Evolutionary conservation across 2,888 invertebrate species (phyloP), one percentile per base, ranked within the genome.

Genomic region (Melanostoma mellinum): DNA sequence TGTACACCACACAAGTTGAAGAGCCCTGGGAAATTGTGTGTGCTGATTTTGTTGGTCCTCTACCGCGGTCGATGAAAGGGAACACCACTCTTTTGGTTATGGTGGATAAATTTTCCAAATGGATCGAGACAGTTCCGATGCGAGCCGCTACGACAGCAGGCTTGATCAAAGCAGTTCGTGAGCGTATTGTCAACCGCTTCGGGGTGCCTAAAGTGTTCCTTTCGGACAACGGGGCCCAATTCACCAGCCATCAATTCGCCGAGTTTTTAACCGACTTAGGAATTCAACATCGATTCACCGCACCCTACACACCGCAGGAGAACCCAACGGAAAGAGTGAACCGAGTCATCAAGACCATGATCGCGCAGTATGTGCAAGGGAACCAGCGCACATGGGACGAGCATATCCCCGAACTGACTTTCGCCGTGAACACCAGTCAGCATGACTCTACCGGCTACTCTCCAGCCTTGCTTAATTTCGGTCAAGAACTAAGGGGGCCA

Each of bases 101-200:
- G 44, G 30, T 67, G 6, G 77, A 85, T 20, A 32, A 53, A 3
- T 85, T 82, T 40, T 52, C 69, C 6, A 79, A 82, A 44, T 84
- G 75, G 79, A 52, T 68, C 0, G 78, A 82, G 6, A 5, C 61
- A 3, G 40, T 76, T 2, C 65, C 76, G 0, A 5, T 68, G 2
- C 6, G 53, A 2, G 6, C 55, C 0, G 55, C 55, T 8, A 53
- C 53, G 0, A 10, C 53, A 32, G n/a, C n/a, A n/a, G n/a, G n/a
- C n/a, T n/a, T n/a, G n/a, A n/a, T n/a, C n/a, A n/a, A n/a, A n/a
- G n/a, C n/a, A n/a, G n/a, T n/a, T n/a, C n/a, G n/a, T n/a, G n/a
- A n/a, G n/a, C n/a, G n/a, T n/a, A n/a, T n/a, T n/a, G n/a, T n/a
- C n/a, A n/a, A n/a, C 1, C 52, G 36, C 0, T 53, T 53, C 1